These are phyloP conservation scores for Scolanthus callimorphus DNA, from an alignment of 92 coral and sea anemone genomes.

Conservation along the genomic window DNA sequence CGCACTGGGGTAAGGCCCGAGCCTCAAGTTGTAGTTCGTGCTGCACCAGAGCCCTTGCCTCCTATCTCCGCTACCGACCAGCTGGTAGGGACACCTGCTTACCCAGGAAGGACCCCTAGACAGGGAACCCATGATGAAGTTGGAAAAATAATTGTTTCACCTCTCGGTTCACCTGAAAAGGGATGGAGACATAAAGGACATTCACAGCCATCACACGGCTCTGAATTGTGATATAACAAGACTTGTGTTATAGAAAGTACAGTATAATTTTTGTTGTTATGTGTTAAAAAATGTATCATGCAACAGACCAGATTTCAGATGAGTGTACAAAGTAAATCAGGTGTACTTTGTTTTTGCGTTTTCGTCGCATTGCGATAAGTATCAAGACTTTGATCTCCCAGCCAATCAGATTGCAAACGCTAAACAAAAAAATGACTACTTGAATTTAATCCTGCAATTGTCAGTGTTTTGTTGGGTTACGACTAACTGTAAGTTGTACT, in stretches of 20 bases:
- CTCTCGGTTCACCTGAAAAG: conserved; percentile 96
- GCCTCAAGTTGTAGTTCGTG: conserved; percentile 86
- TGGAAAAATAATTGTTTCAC: conserved; percentile 87
- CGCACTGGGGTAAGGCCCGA: conserved; percentile 84
- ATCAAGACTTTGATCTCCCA: too few species aligned
- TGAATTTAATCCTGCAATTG: too few species aligned
- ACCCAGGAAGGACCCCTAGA: conserved; percentile 70
- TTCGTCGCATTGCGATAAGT: too few species aligned
- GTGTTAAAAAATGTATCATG: too few species aligned
- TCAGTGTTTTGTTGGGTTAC: too few species aligned
- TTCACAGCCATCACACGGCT: conserved; percentile 75
- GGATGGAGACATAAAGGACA: conserved; percentile 92
- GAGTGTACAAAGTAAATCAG: too few species aligned
- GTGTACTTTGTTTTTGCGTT: too few species aligned
- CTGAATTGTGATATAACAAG: conserved; percentile 37
- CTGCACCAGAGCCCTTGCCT: conserved; percentile 96
- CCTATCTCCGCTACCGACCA: conserved; percentile 72
- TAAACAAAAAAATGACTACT: too few species aligned
- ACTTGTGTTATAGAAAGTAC: background rate
- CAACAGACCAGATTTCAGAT: too few species aligned
- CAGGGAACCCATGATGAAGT: conserved; percentile 75
- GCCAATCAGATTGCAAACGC: too few species aligned
- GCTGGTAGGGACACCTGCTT: conserved; percentile 42
- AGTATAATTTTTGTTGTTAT: background rate
- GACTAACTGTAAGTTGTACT: too few species aligned